A percentile compares a stretch with the other conserved stretches of the same genome.
These are phyloP conservation scores for Laothoe populi DNA, from an alignment of 2,888 invertebrate genomes.

Conservation along the genomic window DNA sequence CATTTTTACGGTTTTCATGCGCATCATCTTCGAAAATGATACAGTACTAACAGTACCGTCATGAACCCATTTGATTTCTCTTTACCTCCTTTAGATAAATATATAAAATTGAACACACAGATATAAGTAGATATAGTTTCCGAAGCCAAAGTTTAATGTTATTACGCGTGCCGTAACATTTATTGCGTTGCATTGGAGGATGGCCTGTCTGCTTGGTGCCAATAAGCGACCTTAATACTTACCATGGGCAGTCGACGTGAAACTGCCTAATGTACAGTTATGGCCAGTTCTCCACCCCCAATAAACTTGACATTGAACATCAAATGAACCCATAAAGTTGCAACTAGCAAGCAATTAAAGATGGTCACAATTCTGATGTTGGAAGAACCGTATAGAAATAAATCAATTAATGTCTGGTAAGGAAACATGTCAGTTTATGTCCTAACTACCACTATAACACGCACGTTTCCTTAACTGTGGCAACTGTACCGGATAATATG, in stretches of 20 bases:
- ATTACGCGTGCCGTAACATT: conserved; percentile 31
- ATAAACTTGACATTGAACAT: conserved; percentile 43
- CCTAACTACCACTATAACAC: conserved; percentile 32
- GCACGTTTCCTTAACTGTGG: conserved; percentile 19
- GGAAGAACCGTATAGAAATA: conserved; percentile 44
- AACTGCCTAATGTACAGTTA: conserved; percentile 34
- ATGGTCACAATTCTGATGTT: conserved; percentile 46
- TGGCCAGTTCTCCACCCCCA: conserved; percentile 40
- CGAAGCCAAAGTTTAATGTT: conserved; percentile 33
- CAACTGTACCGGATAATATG: conserved; percentile 7
- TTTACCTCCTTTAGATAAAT: background rate
- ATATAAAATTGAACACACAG: background rate
- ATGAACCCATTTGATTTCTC: conserved; percentile 30
- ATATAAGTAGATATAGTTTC: conserved; percentile 30
- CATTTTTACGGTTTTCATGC: conserved; percentile 24
- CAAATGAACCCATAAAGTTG: conserved; percentile 52
- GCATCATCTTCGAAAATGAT: conserved; percentile 19
- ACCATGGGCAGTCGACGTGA: conserved; percentile 37
- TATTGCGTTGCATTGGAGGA: conserved; percentile 50
- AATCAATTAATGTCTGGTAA: conserved; percentile 53
- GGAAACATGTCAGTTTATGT: conserved; percentile 51
- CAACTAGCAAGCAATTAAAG: conserved; percentile 52
- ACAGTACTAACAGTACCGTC: conserved; percentile 19
- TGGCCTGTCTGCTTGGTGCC: conserved; percentile 43
- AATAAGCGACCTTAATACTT: conserved; percentile 47